These are phyloP conservation scores for Blastobasis lacticolella DNA, from an alignment of 2,888 invertebrate species.

Conservation along the genomic window DNA sequence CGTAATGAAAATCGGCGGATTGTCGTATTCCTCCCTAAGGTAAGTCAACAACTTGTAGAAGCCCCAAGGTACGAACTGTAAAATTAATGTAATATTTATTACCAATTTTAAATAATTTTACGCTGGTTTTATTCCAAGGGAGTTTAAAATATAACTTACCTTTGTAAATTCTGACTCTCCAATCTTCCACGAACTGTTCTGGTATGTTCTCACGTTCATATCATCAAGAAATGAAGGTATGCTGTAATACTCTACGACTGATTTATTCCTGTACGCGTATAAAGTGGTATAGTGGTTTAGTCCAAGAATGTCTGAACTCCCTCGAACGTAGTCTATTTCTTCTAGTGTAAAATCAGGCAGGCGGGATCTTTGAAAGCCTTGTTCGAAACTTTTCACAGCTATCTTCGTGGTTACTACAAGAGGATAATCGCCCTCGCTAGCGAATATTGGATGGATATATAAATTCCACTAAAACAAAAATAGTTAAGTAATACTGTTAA, in stretches of 20 bases:
- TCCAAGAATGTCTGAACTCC: conserved; percentile 79
- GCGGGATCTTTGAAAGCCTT: conserved; percentile 72
- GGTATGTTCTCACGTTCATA: conserved; percentile 15
- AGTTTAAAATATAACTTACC: conserved; percentile 11
- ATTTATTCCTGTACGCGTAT: conserved; percentile 44
- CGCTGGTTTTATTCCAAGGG: not conserved
- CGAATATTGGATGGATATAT: conserved; percentile 76
- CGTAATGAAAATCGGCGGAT: conserved; percentile 67
- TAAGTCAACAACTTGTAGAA: conserved; percentile 68
- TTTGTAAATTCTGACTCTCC: conserved; percentile 12
- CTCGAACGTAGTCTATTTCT: conserved; percentile 74
- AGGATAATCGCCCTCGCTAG: conserved; percentile 76
- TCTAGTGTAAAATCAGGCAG: conserved; percentile 73
- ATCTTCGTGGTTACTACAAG: conserved; percentile 71
- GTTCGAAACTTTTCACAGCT: conserved; percentile 66
- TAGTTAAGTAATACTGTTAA: not conserved
- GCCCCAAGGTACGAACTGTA: conserved; percentile 66
- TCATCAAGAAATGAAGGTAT: conserved; percentile 31
- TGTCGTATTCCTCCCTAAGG: conserved; percentile 55
- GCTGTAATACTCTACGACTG: conserved; percentile 15
- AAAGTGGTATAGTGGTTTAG: conserved; percentile 78
- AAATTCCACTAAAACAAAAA: conserved; percentile 50
- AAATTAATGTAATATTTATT: not conserved
- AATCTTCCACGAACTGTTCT: conserved; percentile 16
- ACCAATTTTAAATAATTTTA: not conserved